Conservation (phyloP, 2,113 vertebrate genomes). For the Emydocephalus ijimae region DNA sequence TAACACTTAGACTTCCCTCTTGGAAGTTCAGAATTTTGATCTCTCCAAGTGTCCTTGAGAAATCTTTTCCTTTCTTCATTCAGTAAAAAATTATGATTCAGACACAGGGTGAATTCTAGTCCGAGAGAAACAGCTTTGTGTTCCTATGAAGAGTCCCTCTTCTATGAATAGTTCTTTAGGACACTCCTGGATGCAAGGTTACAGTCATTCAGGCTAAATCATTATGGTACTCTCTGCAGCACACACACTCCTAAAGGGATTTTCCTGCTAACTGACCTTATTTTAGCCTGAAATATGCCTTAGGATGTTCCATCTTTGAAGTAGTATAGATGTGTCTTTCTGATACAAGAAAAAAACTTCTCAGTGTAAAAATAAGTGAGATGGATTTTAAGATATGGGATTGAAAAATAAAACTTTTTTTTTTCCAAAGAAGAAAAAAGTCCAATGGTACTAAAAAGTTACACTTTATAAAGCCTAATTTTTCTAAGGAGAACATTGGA, state of each 20-base stretch:
- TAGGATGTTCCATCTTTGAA: slow-evolving; percentile 18
- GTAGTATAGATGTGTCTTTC: slow-evolving; percentile 14
- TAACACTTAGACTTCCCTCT: not conserved
- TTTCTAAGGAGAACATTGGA: not conserved
- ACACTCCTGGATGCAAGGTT: not conserved
- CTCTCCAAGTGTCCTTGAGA: not conserved
- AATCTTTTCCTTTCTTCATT: not conserved
- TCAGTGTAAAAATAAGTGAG: slow-evolving; percentile 22
- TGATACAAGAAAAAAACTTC: slow-evolving; percentile 1
- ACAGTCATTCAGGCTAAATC: not conserved
- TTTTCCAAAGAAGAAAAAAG: slow-evolving; percentile 10
- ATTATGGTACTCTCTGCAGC: not conserved
- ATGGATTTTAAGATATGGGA: slow-evolving; percentile 30
- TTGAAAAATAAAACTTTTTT: slow-evolving; percentile 23
- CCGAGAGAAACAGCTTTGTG: not conserved
- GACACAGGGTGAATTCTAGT: not conserved
- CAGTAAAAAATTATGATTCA: not conserved
- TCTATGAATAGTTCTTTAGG: not conserved
- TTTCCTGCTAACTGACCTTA: slow-evolving; percentile 7
- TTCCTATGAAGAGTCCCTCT: not conserved
- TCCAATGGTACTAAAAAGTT: not conserved
- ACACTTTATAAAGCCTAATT: not conserved
- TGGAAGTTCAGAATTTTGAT: slow-evolving; percentile 6
- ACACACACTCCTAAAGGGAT: not conserved
- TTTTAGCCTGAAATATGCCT: slow-evolving; percentile 31